Percentiles rank a stretch among this genome's conserved stretches.
Conservation (phyloP, 2,113 vertebrate species). For the Paradisaea rubra region DNA sequence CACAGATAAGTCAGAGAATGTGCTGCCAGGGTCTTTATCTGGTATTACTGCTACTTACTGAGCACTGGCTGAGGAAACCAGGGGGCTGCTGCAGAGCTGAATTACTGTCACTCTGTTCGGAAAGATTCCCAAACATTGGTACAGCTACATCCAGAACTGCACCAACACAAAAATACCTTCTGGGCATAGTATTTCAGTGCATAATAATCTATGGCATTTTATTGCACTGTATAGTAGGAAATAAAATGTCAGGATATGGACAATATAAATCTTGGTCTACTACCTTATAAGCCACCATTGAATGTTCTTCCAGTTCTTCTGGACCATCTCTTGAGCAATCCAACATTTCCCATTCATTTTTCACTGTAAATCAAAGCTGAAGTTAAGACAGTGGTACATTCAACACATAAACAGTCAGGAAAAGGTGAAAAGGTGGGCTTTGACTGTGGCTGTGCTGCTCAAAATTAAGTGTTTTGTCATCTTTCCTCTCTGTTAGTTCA, state of each 20-base stretch:
- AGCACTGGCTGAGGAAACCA: not conserved
- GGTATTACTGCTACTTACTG: not conserved
- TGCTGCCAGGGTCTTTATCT: constrained; percentile 48
- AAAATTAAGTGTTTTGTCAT: not conserved
- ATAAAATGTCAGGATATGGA: not conserved
- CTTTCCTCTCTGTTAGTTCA: not conserved
- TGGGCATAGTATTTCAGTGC: not conserved
- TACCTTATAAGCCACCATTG: constrained; percentile 83
- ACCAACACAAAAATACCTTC: not conserved
- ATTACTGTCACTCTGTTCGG: not conserved
- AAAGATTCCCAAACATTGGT: not conserved
- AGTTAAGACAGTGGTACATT: not conserved
- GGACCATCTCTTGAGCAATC: constrained; percentile 71
- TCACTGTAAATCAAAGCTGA: constrained; percentile 55
- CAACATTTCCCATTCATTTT: constrained; percentile 77
- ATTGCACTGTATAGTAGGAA: not conserved
- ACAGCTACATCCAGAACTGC: not conserved
- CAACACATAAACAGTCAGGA: not conserved
- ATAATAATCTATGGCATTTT: not conserved
- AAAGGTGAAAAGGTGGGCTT: not conserved
- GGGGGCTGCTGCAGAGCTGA: not conserved
- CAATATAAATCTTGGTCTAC: not conserved
- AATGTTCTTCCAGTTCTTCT: constrained; percentile 82
- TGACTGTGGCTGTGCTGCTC: not conserved
- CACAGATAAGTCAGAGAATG: constrained; percentile 26